Evolutionary conservation across 2,888 invertebrate species (phyloP).

Genomic region (Drosophila neotestacea): DNA sequence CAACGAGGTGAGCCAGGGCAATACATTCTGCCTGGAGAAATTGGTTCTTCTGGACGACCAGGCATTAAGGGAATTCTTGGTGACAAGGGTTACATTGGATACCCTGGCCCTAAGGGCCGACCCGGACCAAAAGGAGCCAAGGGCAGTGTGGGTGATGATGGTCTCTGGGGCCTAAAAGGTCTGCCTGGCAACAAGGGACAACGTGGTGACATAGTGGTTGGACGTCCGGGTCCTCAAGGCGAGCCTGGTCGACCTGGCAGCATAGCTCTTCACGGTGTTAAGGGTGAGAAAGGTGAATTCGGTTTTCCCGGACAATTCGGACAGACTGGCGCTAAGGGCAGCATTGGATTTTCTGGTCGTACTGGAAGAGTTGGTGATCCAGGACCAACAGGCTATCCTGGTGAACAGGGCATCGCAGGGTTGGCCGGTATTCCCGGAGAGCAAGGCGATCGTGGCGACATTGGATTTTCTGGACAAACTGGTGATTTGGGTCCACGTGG

Average conservation of each 20-base stretch:
- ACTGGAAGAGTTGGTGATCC: slow-evolving; percentile 85
- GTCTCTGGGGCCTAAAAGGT: slow-evolving; percentile 87
- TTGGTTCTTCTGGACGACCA: slow-evolving; percentile 83
- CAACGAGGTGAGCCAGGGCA: slow-evolving; percentile 85
- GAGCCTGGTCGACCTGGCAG: slow-evolving; percentile 85
- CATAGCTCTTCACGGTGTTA: slow-evolving; percentile 82
- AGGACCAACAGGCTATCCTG: slow-evolving; percentile 81
- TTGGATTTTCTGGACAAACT: slow-evolving; percentile 86
- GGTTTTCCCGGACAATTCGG: slow-evolving; percentile 83
- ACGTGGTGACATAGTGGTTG: slow-evolving; percentile 84
- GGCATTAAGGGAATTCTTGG: slow-evolving; percentile 86
- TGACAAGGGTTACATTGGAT: slow-evolving; percentile 86
- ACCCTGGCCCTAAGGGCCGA: slow-evolving; percentile 85
- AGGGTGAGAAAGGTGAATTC: slow-evolving; percentile 85
- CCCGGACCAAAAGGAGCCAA: slow-evolving; percentile 87
- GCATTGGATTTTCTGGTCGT: slow-evolving; percentile 85
- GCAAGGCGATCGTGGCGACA: slow-evolving; percentile 86
- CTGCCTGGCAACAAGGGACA: slow-evolving; percentile 86
- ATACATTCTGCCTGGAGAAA: slow-evolving; percentile 84
- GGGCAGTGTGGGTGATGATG: slow-evolving; percentile 87
- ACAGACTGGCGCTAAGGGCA: slow-evolving; percentile 85
- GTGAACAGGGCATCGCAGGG: slow-evolving; percentile 71
- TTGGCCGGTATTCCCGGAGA: slow-evolving; percentile 81
- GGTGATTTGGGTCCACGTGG: slow-evolving; percentile 85
- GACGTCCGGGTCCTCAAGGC: slow-evolving; percentile 81